Base-by-base conservation (phyloP, 2,888 invertebrate genomes). In the Polydrusus pterygomalis region DNA sequence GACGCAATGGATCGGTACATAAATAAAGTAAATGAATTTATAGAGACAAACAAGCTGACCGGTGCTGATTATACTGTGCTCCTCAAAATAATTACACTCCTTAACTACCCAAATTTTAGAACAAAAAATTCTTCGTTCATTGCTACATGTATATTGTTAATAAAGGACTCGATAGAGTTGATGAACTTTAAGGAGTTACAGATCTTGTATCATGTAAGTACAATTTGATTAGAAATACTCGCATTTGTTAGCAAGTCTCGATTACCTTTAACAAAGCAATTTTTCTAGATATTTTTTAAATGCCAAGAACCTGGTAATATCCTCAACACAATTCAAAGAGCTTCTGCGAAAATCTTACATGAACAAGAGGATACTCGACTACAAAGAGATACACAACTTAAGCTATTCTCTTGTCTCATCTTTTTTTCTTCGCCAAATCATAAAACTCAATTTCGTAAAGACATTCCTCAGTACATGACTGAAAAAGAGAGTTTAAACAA, bases 241-340 rank as follows among this genome's bases (percentile, higher is more conserved):
- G 8, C 2, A 34, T 34, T 34, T 25, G 25, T 25, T 25, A 25
- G 5, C 2, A 25, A 25, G 25, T 34, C 34, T 8, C 8, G 34
- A 34, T 6, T 10, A 34, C 1, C 34, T 25, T 8, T 38, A 43
- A 34, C 63, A 51, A 43, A 15, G 60, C 17, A 11, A n/a, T 17
- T 70, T 71, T 81, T 80, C 8, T 82, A 89, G 83, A 83, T 89
- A 40, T 88, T 89, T 80, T 86, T 83, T 64, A 86, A 89, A 82
- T 88, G 85, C 72, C 89, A 90, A 74, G 90, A 91, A 81, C 91
- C 91, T 1, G 89, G 89, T 1, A 82, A 84, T 2, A 79, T 90
- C 2, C 80, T 88, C 1, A 86, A 85, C 54, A 86, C 87, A 40
- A 83, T 90, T 0, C 87, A 88, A 56, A 80, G 87, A 64, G 85